Evolutionary conservation across 2,113 vertebrate genomes (phyloP).

Genomic region (Microcebus ravelobensis): DNA sequence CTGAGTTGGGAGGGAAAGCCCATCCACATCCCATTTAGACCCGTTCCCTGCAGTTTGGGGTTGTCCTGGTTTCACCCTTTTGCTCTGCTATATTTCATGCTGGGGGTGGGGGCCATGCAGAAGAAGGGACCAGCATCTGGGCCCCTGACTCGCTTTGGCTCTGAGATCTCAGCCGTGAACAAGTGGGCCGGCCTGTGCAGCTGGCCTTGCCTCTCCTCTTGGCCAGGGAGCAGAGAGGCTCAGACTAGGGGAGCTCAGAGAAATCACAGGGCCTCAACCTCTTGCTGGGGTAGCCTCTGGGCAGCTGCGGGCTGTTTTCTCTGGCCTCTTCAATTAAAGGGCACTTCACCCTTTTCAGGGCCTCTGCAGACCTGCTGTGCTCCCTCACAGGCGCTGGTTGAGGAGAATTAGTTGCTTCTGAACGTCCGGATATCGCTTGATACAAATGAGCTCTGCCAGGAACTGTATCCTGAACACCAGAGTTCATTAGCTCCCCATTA

Average conservation of each 20-base stretch:
- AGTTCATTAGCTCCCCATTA: neutral
- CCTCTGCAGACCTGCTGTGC: neutral
- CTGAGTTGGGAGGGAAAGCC: conserved; percentile 56
- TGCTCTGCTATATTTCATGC: neutral
- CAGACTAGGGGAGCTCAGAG: conserved; percentile 78
- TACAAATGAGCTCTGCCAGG: neutral
- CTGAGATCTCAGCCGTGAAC: conserved; percentile 59
- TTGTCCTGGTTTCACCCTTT: conserved; percentile 81
- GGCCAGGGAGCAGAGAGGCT: conserved; percentile 82
- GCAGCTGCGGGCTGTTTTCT: conserved; percentile 47
- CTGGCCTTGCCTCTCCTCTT: conserved; percentile 82
- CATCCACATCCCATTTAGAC: conserved; percentile 38
- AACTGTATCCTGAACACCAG: neutral
- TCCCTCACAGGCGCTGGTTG: neutral
- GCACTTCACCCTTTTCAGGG: neutral
- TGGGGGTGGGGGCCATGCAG: neutral
- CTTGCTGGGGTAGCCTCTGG: conserved; percentile 33
- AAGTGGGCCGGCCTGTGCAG: conserved; percentile 77
- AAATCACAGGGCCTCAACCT: conserved; percentile 63
- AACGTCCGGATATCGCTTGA: neutral
- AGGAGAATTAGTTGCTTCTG: neutral
- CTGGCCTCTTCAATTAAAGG: neutral
- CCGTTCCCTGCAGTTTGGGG: conserved; percentile 29
- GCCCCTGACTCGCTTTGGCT: conserved; percentile 67
- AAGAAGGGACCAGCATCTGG: conserved; percentile 22